Conservation (phyloP, 2,888 invertebrate genomes). For the Oxycera nigricornis region DNA sequence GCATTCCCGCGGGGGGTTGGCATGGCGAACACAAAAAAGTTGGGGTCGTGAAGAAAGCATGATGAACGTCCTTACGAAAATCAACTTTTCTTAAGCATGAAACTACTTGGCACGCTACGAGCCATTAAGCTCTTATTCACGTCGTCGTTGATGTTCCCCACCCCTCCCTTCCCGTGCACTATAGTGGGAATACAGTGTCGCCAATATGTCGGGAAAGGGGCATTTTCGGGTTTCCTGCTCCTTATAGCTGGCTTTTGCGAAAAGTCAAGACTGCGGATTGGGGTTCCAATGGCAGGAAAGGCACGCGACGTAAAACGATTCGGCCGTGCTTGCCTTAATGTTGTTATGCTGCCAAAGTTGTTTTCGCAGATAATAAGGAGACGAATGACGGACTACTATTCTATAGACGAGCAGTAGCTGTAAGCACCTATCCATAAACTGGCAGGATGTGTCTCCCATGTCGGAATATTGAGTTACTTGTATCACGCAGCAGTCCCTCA, state of each 20-base stretch:
- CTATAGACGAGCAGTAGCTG: background rate
- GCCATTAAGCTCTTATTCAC: slow-evolving; percentile 11
- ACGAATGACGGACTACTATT: background rate
- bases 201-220: slow-evolving; percentile 26
- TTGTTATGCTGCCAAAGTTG: slow-evolving; percentile 32
- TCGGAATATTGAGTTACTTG: slow-evolving; percentile 12
- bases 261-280: background rate
- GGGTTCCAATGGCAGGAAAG: background rate
- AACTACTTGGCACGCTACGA: slow-evolving; percentile 33
- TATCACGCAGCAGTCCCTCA: background rate
- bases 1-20: slow-evolving; percentile 7
- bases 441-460: slow-evolving; percentile 20
- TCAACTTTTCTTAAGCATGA: slow-evolving; percentile 28
- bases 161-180: background rate
- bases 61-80: background rate
- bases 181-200: slow-evolving; percentile 20
- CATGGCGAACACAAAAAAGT: background rate
- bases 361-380: slow-evolving; percentile 17
- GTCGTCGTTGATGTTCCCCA: too few relatives aligned
- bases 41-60: background rate
- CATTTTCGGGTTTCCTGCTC: background rate
- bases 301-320: slow-evolving; percentile 11
- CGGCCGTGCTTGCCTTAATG: slow-evolving; percentile 18
- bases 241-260: background rate
- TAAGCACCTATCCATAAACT: background rate